These are phyloP conservation scores for Acanthoscelides obtectus DNA, from an alignment of 2,888 invertebrate genomes.

Conservation along the genomic window DNA sequence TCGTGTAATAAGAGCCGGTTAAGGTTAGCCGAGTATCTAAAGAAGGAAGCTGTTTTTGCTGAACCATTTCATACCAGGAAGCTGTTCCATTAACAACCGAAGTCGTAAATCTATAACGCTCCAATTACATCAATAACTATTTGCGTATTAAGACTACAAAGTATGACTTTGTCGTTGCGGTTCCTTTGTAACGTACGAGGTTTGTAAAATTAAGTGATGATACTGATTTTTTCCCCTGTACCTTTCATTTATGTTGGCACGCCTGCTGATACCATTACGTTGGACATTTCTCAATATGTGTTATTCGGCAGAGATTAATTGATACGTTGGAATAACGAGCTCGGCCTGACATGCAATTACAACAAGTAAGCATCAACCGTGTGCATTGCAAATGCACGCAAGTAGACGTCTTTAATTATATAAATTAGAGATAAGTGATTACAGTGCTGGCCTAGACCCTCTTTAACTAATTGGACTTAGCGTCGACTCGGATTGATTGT, in stretches of 20 bases:
- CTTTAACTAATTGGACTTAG: conserved; percentile 1
- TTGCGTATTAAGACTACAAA: no score
- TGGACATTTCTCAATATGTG: neutral
- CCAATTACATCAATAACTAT: no score
- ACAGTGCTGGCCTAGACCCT: conserved; percentile 9
- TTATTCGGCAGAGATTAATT: neutral
- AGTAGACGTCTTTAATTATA: neutral
- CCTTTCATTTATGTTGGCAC: no score
- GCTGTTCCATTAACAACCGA: no score
- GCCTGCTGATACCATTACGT: neutral
- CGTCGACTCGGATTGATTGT: neutral
- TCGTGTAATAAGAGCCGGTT: neutral
- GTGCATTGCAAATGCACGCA: neutral
- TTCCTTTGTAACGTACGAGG: no score
- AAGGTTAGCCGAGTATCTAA: neutral
- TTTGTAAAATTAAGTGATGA: no score
- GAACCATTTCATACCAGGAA: no score
- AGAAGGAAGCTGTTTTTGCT: no score
- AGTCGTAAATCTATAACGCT: no score
- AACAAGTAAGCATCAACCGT: neutral
- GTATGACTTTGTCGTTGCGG: no score
- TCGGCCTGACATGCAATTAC: neutral
- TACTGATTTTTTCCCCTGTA: no score
- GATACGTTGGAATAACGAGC: neutral
- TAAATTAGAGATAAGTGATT: neutral